A percentile compares a stretch with the other conserved stretches of the same genome.
Conservation (phyloP, 2,888 invertebrate genomes). For the Sinelater perroti region DNA sequence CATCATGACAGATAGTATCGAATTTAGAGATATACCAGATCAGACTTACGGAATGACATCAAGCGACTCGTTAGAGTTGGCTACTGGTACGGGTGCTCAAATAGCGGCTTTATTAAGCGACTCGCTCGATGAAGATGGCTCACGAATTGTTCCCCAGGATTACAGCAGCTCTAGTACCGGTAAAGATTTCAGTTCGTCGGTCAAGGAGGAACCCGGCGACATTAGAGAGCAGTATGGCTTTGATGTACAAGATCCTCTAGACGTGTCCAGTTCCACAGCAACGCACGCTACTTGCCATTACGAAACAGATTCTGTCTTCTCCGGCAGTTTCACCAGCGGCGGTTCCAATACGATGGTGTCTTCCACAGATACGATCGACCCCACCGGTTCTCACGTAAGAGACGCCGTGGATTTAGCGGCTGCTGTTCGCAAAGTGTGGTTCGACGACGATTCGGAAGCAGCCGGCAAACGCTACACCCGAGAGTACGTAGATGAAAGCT, state of each 20-base stretch:
- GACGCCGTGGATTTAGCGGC: slow-evolving; percentile 60
- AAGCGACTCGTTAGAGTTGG: slow-evolving; percentile 64
- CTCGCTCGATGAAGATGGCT: slow-evolving; percentile 63
- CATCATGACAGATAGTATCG: slow-evolving; percentile 68
- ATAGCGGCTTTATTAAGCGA: slow-evolving; percentile 54
- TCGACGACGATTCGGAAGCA: slow-evolving; percentile 56
- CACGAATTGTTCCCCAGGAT: slow-evolving; percentile 57
- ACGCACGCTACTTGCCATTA: slow-evolving; percentile 86
- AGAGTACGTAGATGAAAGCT: slow-evolving; percentile 54
- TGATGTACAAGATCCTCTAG: slow-evolving; percentile 25
- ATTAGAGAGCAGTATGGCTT: slow-evolving; percentile 19
- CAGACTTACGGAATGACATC: slow-evolving; percentile 59
- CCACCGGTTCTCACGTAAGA: slow-evolving; percentile 62
- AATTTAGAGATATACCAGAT: slow-evolving; percentile 56
- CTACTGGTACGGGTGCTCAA: slow-evolving; percentile 50
- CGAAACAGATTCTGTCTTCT: slow-evolving; percentile 86
- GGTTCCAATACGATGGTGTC: slow-evolving; percentile 88
- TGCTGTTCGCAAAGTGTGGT: slow-evolving; percentile 61
- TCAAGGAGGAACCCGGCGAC: slow-evolving; percentile 49
- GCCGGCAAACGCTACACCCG: slow-evolving; percentile 50
- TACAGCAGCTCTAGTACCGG: slow-evolving; percentile 63
- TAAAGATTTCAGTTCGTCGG: slow-evolving; percentile 61
- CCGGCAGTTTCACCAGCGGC: slow-evolving; percentile 83
- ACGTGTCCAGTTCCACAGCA: slow-evolving; percentile 75
- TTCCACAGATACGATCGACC: slow-evolving; percentile 75